phyloP scores from a whole-genome alignment of 2,797 vertebrate genomes.

The Numenius phaeopus region DNA sequence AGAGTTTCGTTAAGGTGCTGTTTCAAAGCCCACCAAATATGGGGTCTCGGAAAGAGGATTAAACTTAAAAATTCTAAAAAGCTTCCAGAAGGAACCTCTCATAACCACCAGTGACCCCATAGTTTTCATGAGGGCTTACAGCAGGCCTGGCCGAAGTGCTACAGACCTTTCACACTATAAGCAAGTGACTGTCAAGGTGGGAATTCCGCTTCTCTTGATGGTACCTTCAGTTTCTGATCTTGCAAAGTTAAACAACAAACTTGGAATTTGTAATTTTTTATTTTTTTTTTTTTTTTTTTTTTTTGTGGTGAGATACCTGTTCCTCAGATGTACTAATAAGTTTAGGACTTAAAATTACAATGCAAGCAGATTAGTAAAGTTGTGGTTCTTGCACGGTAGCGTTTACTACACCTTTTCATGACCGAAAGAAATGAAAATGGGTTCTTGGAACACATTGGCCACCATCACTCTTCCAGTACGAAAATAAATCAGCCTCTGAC shows the following conservation, averaged over 20 bases:
- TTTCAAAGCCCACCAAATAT: background rate
- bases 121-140: background rate
- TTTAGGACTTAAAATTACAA: background rate
- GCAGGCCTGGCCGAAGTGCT: background rate
- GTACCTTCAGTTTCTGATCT: background rate
- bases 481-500: background rate
- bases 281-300: background rate
- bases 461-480: background rate
- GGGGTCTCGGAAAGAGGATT: background rate
- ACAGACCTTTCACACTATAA: background rate
- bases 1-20: background rate
- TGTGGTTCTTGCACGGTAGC: background rate
- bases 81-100: background rate
- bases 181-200: background rate
- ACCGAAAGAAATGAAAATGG: background rate
- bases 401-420: background rate
- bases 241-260: background rate
- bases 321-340: background rate
- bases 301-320: fast-evolving
- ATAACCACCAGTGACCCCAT: background rate
- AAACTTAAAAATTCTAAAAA: background rate
- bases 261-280: background rate
- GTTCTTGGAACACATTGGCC: background rate
- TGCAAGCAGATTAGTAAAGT: background rate
- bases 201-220: background rate